Evolutionary conservation across 37 sponge, comb jelly and placozoan species (phyloP).

Genomic region (Haliclona indistincta): DNA sequence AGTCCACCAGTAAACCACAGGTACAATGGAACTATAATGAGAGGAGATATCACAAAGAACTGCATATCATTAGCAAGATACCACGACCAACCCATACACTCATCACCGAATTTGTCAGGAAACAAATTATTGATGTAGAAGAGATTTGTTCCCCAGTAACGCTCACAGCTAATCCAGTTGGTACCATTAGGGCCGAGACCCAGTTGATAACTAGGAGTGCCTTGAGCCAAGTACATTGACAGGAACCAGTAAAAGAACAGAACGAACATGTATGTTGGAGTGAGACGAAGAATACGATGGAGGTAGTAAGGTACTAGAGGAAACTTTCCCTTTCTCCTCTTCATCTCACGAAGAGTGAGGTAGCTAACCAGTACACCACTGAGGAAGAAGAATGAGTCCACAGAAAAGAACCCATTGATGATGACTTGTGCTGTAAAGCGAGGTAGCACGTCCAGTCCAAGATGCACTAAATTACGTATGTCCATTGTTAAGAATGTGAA

Average conservation of each 20-base stretch:
- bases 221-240: slow-evolving; percentile 5
- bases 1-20: slow-evolving; percentile 51
- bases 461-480: background rate
- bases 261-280: slow-evolving; percentile 70
- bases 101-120: slow-evolving; percentile 44
- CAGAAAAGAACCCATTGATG: slow-evolving; percentile 62
- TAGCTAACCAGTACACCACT: slow-evolving; percentile 82
- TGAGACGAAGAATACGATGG: slow-evolving; percentile 81
- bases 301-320: slow-evolving; percentile 69
- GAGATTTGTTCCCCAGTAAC: slow-evolving; percentile 91
- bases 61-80: slow-evolving; percentile 95
- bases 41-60: slow-evolving; percentile 80
- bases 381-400: slow-evolving; percentile 81
- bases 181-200: background rate
- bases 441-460: background rate
- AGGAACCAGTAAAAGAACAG: slow-evolving; percentile 66
- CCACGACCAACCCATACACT: slow-evolving; percentile 88
- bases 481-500: slow-evolving; percentile 13
- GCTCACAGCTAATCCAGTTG: slow-evolving; percentile 24
- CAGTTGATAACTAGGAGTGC: no score
- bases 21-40: slow-evolving; percentile 63
- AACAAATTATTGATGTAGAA: slow-evolving; percentile 93
- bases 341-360: slow-evolving; percentile 69
- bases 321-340: slow-evolving; percentile 46
- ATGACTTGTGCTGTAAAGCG: slow-evolving; percentile 57